Percentiles rank a stretch among this genome's conserved stretches.
Evolutionary conservation across 2,113 vertebrate genomes (phyloP).

Genomic region (Podarcis cretensis): DNA sequence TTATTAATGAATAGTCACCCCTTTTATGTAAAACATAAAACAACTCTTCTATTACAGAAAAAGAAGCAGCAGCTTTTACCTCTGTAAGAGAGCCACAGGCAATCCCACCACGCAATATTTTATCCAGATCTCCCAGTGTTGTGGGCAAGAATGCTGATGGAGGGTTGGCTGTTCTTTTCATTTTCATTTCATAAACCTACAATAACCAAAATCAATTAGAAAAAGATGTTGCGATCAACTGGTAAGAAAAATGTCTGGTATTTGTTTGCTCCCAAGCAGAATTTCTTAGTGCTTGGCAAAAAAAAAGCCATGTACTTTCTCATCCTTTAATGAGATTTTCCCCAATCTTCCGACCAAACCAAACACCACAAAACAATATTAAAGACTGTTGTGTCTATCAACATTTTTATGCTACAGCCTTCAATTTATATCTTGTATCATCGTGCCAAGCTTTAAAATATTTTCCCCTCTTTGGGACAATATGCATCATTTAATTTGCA

Average conservation of each 20-base stretch:
- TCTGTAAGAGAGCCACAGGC: constrained; percentile 84
- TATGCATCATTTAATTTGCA: not conserved
- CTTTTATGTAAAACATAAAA: not conserved
- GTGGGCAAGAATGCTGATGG: constrained; percentile 76
- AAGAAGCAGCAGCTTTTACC: constrained; percentile 66
- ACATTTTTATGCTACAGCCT: not conserved
- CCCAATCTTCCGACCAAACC: not conserved
- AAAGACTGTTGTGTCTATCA: not conserved
- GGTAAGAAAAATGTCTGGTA: not conserved
- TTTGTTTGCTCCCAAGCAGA: constrained; percentile 17
- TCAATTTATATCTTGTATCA: not conserved
- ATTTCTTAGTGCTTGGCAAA: not conserved
- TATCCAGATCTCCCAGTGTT: constrained; percentile 74
- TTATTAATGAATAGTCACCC: not conserved
- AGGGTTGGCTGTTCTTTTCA: constrained; percentile 53
- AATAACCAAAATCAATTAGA: constrained; percentile 14
- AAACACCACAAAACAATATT: not conserved
- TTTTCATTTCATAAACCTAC: constrained; percentile 79
- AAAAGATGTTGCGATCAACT: not conserved
- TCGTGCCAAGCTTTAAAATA: constrained; percentile 11
- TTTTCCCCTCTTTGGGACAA: not conserved
- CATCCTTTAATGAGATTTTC: not conserved
- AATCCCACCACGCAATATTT: constrained; percentile 79
- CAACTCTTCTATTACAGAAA: not conserved
- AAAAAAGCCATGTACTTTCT: not conserved